Conservation (phyloP, 2,113 vertebrate species). For the Pardalotus punctatus region DNA sequence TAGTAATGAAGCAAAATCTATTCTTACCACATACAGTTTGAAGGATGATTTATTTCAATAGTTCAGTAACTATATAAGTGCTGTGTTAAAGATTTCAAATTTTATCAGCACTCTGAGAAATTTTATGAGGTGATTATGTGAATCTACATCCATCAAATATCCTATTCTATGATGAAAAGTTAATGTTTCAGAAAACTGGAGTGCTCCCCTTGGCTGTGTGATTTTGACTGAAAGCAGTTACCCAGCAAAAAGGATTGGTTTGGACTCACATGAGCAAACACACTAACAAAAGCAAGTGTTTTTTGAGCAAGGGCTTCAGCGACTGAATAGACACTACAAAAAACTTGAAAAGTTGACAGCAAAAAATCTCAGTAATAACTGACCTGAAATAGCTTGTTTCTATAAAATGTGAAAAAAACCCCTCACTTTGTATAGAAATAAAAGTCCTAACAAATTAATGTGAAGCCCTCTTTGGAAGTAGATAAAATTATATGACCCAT, state of each 20-base stretch:
- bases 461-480: neutral
- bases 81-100: neutral
- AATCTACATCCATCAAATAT: neutral
- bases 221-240: neutral
- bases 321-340: neutral
- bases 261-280: neutral
- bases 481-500: neutral
- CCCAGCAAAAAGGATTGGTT: neutral
- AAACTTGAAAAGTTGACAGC: neutral
- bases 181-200: constrained; percentile 11
- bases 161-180: neutral
- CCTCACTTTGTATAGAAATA: neutral
- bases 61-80: neutral
- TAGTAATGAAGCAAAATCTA: neutral
- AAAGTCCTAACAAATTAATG: neutral
- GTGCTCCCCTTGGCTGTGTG: neutral
- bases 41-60: constrained; percentile 25
- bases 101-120: neutral
- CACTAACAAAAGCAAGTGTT: neutral
- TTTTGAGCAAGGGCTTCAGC: neutral
- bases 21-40: neutral
- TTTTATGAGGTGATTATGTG: neutral
- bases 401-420: neutral
- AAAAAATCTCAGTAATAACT: neutral
- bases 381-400: neutral